These are phyloP conservation scores for Agrotis clavis DNA, from an alignment of 2,888 invertebrate genomes.

Conservation along the genomic window DNA sequence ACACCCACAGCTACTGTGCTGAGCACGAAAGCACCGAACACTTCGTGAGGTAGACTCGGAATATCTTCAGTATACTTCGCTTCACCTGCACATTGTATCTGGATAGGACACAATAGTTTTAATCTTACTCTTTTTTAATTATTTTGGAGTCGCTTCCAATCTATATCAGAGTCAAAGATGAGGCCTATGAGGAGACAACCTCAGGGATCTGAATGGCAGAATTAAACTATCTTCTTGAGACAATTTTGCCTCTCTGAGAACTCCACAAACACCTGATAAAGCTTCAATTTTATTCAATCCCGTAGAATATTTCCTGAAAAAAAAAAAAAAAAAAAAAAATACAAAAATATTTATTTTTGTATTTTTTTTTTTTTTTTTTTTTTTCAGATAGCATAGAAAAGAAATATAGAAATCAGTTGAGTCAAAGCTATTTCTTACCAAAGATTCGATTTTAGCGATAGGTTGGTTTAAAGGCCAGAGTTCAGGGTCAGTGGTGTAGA, in stretches of 20 bases:
- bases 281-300: too few relatives aligned
- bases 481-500: slow-evolving; percentile 91
- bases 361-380: too few relatives aligned
- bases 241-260: not conserved
- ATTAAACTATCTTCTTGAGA: too few relatives aligned
- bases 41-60: slow-evolving; percentile 90
- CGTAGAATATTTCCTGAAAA: too few relatives aligned
- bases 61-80: slow-evolving; percentile 93
- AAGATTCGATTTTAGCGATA: slow-evolving; percentile 89
- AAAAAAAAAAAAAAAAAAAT: too few relatives aligned
- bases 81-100: slow-evolving; percentile 92
- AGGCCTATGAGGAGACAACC: too few relatives aligned
- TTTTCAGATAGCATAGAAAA: not conserved
- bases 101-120: not conserved
- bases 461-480: slow-evolving; percentile 92
- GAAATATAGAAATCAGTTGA: not conserved
- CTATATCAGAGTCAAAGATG: too few relatives aligned
- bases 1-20: slow-evolving; percentile 87
- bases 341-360: too few relatives aligned
- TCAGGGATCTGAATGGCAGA: too few relatives aligned
- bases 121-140: not conserved
- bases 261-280: too few relatives aligned
- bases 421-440: slow-evolving; percentile 70
- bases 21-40: slow-evolving; percentile 92
- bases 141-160: too few relatives aligned